Base-by-base conservation (phyloP, 2,888 invertebrate genomes). In the Anagyrus pseudococci region DNA sequence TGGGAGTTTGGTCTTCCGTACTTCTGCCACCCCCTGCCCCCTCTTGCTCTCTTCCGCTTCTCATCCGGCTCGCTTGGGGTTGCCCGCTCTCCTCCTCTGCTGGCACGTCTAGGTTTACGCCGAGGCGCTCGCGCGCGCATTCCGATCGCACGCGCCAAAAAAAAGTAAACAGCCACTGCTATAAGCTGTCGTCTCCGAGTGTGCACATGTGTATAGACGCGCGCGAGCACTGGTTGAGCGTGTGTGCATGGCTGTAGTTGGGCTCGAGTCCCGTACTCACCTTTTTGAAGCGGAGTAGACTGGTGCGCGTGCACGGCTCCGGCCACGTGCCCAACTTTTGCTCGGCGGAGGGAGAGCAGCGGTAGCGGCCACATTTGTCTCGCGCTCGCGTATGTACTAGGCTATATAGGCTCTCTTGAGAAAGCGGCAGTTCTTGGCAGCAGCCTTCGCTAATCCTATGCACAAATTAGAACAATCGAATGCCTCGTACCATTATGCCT, bases 401-500 rank as follows among this genome's bases (percentile, higher is more conserved):
- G 29, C 10, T 29, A 29, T 29, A 29, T 29, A 29, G 4, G 4
- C 10, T 10, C 29, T 29, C 29, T 29, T 29, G 29, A 10, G 70
- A 69, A 70, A 72, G 73, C 72, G 70, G 66, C 67, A 67, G 58
- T 61, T 57, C 56, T 57, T 52, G 63, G 67, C 68, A 64, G 67
- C 69, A 63, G 62, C 50, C 49, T 53, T 75, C 74, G 76, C 78
- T 79, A 80, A 80, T 80, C 77, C 77, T 75, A 78, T 79, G 80
- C 79, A 75, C 73, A 77, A 79, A 80, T 80, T 78, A 79, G 80
- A 80, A 80, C 80, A 80, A 80, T 80, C n/a, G 77, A 78, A 71
- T 73, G 71, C 71, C 33, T n/a, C n/a, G 73, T 72, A 76, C 71
- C 75, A 78, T 80, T 79, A 77, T 78, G 69, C 70, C 73, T n/a